Conservation (phyloP, 2,888 invertebrate species). For the Papilio protenor region DNA sequence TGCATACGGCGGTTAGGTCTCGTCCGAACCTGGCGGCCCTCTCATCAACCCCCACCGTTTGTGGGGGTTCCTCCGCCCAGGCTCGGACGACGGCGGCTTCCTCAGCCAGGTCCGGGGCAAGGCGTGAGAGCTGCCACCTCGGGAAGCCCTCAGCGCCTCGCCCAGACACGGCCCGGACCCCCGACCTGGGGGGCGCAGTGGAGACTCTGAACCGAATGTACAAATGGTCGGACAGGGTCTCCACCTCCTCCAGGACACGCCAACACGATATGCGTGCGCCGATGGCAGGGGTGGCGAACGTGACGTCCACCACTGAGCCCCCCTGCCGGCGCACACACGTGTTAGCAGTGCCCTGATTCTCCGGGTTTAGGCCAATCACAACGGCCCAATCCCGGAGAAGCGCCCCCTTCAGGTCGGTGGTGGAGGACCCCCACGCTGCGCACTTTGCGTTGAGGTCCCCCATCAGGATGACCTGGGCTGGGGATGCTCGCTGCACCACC, state of each 20-base stretch:
- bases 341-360: no score
- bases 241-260: neutral
- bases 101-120: neutral
- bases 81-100: neutral
- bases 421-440: no score
- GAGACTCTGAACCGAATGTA: constrained; percentile 40
- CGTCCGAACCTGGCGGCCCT: neutral
- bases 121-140: no score
- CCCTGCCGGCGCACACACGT: no score
- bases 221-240: constrained; percentile 44
- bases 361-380: neutral
- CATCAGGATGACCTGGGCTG: neutral
- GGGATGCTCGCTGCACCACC: neutral
- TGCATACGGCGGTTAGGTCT: neutral
- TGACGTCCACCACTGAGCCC: constrained; percentile 39
- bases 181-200: no score
- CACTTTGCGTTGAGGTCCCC: no score
- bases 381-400: no score
- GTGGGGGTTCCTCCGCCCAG: no score
- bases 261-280: no score
- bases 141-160: neutral
- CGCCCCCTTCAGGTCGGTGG: no score
- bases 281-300: constrained; percentile 35
- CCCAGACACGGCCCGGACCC: neutral
- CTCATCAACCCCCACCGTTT: neutral